Evolutionary conservation across 2,888 invertebrate species (phyloP).

Genomic region (Drosophila dives): DNA sequence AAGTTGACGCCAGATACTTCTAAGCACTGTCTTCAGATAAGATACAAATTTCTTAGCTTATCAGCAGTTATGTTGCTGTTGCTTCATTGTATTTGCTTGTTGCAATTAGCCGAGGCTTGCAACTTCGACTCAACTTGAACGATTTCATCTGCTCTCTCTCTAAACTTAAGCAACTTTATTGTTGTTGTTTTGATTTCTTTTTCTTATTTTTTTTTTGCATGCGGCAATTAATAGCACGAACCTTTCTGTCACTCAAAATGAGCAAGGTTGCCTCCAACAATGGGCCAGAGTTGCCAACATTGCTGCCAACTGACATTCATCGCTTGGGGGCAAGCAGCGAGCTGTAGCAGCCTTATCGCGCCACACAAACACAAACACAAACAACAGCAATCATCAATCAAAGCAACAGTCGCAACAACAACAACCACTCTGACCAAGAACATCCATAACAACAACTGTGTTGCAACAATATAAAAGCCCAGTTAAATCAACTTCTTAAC

Average conservation of each 20-base stretch:
- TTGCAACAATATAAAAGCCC: constrained; percentile 28
- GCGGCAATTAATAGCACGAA: constrained; percentile 75
- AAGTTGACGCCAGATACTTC: constrained; percentile 34
- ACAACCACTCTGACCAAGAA: constrained; percentile 1
- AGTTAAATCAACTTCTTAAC: constrained; percentile 71
- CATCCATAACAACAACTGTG: constrained; percentile 24
- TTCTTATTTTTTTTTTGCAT: constrained; percentile 53
- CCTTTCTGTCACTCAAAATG: constrained; percentile 67
- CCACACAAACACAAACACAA: constrained; percentile 28
- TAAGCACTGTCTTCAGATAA: constrained; percentile 56
- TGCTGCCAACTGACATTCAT: constrained; percentile 35
- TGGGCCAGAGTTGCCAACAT: constrained; percentile 57
- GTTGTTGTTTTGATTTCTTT: constrained; percentile 9
- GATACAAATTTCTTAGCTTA: constrained; percentile 49
- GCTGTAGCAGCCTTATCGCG: constrained; percentile 13
- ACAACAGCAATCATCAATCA: constrained; percentile 33
- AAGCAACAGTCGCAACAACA: constrained; percentile 7
- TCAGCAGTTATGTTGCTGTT: constrained; percentile 35
- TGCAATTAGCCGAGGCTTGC: constrained; percentile 53
- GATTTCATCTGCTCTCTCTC: constrained; percentile 12
- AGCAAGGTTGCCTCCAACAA: constrained; percentile 64
- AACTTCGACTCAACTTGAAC: constrained; percentile 15
- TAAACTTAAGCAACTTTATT: constrained; percentile 7
- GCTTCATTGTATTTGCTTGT: constrained; percentile 16
- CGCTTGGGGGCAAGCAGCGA: constrained; percentile 42